phyloP scores from a whole-genome alignment of 2,113 vertebrate species.

The Percopsis transmontana region DNA sequence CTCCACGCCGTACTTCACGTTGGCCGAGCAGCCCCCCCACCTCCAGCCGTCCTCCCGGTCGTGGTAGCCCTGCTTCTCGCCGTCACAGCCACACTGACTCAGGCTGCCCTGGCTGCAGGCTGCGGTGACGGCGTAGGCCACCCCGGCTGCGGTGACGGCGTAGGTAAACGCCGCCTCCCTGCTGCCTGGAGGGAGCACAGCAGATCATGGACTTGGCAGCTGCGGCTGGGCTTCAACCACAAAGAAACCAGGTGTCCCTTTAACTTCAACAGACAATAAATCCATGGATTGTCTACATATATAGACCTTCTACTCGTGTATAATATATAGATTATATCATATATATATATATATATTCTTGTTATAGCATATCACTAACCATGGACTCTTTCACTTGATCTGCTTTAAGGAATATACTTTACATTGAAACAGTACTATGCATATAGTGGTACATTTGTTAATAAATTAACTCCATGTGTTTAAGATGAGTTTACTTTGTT shows the following conservation, averaged over 20 bases:
- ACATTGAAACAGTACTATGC: background rate
- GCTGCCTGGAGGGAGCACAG: conserved; percentile 84
- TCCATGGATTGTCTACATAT: no score
- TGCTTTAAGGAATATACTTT: no score
- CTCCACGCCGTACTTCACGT: conserved; percentile 95
- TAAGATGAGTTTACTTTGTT: no score
- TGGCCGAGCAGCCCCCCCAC: conserved; percentile 98
- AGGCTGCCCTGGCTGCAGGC: conserved; percentile 98
- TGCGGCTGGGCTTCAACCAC: background rate
- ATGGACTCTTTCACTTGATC: no score
- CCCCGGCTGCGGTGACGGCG: conserved; percentile 94
- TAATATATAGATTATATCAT: no score
- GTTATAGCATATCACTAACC: no score
- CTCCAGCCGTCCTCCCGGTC: conserved; percentile 98
- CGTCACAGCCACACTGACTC: conserved; percentile 97
- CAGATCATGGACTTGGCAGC: conserved; percentile 8
- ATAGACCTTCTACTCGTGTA: no score
- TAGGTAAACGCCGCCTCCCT: conserved; percentile 97
- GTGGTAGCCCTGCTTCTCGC: conserved; percentile 97
- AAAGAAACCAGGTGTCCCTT: no score
- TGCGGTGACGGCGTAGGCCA: conserved; percentile 92
- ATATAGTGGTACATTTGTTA: background rate
- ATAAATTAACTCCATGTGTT: no score
- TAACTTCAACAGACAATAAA: no score
- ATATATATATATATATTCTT: no score